phyloP scores from a whole-genome alignment of 2,888 invertebrate genomes.

The Archips xylosteana region DNA sequence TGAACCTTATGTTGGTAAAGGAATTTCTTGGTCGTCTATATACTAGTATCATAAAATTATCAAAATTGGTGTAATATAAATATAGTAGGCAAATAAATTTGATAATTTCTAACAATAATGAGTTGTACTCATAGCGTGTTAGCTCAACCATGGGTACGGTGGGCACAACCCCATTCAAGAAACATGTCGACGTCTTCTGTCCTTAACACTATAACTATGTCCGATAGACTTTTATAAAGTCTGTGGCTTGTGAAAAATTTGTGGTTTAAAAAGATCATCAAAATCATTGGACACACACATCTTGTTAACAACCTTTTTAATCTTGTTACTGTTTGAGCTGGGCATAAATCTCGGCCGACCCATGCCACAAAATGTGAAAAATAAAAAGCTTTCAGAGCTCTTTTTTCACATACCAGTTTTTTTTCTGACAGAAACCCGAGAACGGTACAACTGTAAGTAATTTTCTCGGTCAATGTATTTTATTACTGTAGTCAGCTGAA shows the following conservation, averaged over 20 bases:
- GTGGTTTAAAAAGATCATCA: constrained; percentile 1
- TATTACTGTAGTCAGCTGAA: constrained; percentile 20
- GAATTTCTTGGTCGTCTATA: too few species aligned
- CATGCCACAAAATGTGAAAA: constrained; percentile 20
- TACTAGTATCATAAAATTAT: too few species aligned
- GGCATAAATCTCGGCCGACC: constrained; percentile 28
- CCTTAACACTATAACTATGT: too few species aligned
- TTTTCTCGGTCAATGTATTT: constrained; percentile 20
- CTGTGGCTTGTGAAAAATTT: too few species aligned
- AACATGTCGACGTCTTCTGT: too few species aligned
- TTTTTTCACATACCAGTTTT: constrained; percentile 19
- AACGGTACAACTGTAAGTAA: constrained; percentile 40
- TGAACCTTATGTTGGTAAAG: too few species aligned
- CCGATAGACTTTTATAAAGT: background rate
- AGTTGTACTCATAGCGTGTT: too few species aligned
- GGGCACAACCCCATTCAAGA: too few species aligned
- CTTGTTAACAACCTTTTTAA: constrained; percentile 24
- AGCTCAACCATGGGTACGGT: too few species aligned
- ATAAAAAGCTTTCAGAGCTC: background rate
- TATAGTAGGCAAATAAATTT: too few species aligned
- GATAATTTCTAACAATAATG: too few species aligned
- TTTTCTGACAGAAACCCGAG: constrained; percentile 33
- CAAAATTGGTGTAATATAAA: too few species aligned
- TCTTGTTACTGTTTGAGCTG: constrained; percentile 22
- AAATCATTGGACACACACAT: constrained; percentile 12